A percentile compares a stretch with the other conserved stretches of the same genome.
These are phyloP conservation scores for Mystacornis crossleyi DNA, from an alignment of 2,113 vertebrate species.

Conservation along the genomic window DNA sequence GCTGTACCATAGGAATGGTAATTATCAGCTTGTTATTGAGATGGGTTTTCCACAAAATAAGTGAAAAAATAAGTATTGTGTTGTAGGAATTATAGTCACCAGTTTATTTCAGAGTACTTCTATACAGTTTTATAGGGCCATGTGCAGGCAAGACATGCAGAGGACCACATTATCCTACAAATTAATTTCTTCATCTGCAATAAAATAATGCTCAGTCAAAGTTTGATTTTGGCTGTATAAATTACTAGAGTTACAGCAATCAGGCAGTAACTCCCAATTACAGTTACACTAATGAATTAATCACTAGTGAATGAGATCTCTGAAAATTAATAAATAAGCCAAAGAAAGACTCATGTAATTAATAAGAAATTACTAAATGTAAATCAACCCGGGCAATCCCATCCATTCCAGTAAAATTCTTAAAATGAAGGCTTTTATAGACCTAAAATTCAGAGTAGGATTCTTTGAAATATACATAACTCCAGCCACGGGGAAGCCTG, in stretches of 20 bases:
- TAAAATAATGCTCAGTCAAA: neutral
- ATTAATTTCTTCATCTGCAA: neutral
- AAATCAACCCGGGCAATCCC: neutral
- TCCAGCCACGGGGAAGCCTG: neutral
- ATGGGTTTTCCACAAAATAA: neutral
- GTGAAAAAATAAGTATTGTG: neutral
- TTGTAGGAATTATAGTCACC: neutral
- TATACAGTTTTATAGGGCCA: neutral
- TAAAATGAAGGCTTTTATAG: neutral
- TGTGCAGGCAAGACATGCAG: neutral
- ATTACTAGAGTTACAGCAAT: neutral
- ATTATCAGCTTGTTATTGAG: neutral
- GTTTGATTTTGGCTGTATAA: neutral
- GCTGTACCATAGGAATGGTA: neutral
- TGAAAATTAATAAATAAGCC: neutral
- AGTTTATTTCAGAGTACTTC: neutral
- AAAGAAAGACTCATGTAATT: neutral
- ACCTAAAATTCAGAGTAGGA: neutral
- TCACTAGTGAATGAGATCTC: neutral
- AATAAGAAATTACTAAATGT: neutral
- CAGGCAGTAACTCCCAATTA: neutral
- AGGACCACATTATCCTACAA: neutral
- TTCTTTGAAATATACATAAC: slow-evolving; percentile 2
- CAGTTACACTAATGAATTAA: neutral
- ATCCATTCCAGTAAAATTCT: neutral